Evolutionary conservation across 2,888 invertebrate genomes (phyloP).

Genomic region (Dryocosmus kuriphilus): DNA sequence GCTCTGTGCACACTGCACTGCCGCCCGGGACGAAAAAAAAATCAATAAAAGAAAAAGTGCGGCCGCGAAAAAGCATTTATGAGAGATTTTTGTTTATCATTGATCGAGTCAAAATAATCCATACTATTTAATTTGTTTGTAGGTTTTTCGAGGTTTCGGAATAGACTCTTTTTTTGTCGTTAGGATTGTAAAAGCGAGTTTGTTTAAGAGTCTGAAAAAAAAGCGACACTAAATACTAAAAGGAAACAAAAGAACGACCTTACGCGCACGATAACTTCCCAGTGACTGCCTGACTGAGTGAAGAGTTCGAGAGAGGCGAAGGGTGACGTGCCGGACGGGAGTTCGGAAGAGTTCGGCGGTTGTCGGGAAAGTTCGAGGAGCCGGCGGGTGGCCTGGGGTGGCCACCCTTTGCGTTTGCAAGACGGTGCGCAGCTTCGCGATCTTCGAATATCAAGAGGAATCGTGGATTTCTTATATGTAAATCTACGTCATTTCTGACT

Average conservation of each 20-base stretch:
- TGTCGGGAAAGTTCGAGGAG: conserved; percentile 57
- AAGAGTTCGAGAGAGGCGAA: conserved; percentile 47
- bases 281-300: conserved; percentile 71
- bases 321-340: too few relatives aligned
- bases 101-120: conserved; percentile 36
- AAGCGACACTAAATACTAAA: conserved; percentile 59
- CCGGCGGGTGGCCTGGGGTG: conserved; percentile 60
- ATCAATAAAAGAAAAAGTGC: conserved; percentile 71
- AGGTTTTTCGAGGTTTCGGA: not conserved
- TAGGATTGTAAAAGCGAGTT: conserved; percentile 18
- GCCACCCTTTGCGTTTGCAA: conserved; percentile 27
- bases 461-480: not conserved
- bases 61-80: conserved; percentile 68
- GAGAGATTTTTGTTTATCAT: conserved; percentile 40
- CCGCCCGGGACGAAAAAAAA: conserved; percentile 71
- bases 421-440: too few relatives aligned
- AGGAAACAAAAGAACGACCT: conserved; percentile 71
- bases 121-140: not conserved
- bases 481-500: not conserved
- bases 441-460: not conserved
- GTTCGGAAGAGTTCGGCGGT: conserved; percentile 58
- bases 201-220: conserved; percentile 50
- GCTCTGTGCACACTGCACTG: conserved; percentile 61
- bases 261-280: conserved; percentile 59
- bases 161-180: not conserved